A percentile compares a stretch with the other conserved stretches of the same genome.
Evolutionary conservation across 2,113 vertebrate genomes (phyloP).

Genomic region (Callorhinus ursinus): DNA sequence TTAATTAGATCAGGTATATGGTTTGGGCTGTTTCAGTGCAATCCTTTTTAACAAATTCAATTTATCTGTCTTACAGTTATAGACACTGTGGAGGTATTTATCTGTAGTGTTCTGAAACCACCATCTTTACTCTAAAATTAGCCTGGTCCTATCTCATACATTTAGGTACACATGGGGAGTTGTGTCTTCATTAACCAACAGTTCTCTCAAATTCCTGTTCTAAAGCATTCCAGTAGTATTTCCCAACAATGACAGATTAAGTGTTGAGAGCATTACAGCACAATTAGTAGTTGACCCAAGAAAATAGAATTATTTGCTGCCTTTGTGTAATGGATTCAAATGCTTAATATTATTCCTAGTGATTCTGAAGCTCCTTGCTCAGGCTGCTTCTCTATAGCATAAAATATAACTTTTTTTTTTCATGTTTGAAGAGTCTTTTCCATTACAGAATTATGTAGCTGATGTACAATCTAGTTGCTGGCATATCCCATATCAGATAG

Average conservation of each 20-base stretch:
- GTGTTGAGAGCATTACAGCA: constrained; percentile 54
- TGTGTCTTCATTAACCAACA: background rate
- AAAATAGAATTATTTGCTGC: too few species aligned
- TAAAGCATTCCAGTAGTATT: constrained; percentile 68
- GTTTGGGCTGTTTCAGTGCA: background rate
- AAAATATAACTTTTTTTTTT: too few species aligned
- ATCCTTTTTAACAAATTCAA: background rate
- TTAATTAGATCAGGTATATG: background rate
- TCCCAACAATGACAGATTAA: constrained; percentile 58
- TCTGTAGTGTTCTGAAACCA: background rate
- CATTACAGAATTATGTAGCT: too few species aligned
- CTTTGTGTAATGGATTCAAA: constrained; percentile 59
- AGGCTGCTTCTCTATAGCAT: too few species aligned
- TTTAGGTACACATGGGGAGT: background rate
- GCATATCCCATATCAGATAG: too few species aligned
- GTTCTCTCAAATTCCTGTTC: constrained; percentile 15
- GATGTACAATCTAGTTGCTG: too few species aligned
- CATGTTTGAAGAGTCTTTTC: too few species aligned
- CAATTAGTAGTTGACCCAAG: too few species aligned
- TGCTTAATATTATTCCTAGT: constrained; percentile 16
- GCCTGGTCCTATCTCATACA: background rate
- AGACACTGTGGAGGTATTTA: background rate
- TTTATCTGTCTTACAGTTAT: background rate
- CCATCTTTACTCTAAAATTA: background rate
- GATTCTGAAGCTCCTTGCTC: background rate